Percentiles rank a stretch among this genome's conserved stretches.
These are phyloP conservation scores for Drosophila navojoa DNA, from an alignment of 1,140 invertebrate genomes.

Conservation along the genomic window DNA sequence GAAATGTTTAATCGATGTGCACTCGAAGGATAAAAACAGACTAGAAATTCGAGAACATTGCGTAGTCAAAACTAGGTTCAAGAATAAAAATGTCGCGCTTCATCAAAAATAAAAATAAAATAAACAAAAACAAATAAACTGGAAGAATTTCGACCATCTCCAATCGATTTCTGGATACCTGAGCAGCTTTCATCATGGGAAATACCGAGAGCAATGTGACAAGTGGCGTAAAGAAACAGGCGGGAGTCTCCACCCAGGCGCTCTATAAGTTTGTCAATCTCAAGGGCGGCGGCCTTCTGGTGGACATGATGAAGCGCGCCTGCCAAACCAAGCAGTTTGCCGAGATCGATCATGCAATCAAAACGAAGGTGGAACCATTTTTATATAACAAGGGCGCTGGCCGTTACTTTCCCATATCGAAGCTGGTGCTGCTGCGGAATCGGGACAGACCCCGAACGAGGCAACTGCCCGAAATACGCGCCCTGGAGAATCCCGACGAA, in stretches of 20 bases:
- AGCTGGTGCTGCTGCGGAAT: slow-evolving; percentile 94
- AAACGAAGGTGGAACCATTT: slow-evolving; percentile 95
- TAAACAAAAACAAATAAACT: slow-evolving; percentile 1
- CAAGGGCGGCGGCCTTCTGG: slow-evolving; percentile 95
- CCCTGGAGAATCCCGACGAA: slow-evolving; percentile 91
- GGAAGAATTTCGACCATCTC: neutral
- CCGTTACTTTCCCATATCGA: slow-evolving; percentile 93
- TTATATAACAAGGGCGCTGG: slow-evolving; percentile 97
- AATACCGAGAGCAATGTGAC: slow-evolving; percentile 97
- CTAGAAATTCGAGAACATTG: slow-evolving; percentile 38
- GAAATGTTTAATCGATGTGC: slow-evolving; percentile 68
- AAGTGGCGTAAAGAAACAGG: slow-evolving; percentile 95
- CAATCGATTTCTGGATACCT: neutral
- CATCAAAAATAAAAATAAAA: slow-evolving; percentile 42
- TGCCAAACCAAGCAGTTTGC: slow-evolving; percentile 94
- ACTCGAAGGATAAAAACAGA: slow-evolving; percentile 57
- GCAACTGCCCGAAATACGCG: slow-evolving; percentile 89
- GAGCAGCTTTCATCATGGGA: slow-evolving; percentile 87
- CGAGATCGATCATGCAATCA: slow-evolving; percentile 94
- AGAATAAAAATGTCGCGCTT: slow-evolving; percentile 63
- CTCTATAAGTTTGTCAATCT: slow-evolving; percentile 94
- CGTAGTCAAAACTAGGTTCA: slow-evolving; percentile 31
- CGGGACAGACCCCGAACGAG: slow-evolving; percentile 92
- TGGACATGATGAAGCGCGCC: slow-evolving; percentile 97
- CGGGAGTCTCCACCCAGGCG: slow-evolving; percentile 90